These are phyloP conservation scores for Synergus itoensis DNA, from an alignment of 2,888 invertebrate genomes.

Conservation along the genomic window DNA sequence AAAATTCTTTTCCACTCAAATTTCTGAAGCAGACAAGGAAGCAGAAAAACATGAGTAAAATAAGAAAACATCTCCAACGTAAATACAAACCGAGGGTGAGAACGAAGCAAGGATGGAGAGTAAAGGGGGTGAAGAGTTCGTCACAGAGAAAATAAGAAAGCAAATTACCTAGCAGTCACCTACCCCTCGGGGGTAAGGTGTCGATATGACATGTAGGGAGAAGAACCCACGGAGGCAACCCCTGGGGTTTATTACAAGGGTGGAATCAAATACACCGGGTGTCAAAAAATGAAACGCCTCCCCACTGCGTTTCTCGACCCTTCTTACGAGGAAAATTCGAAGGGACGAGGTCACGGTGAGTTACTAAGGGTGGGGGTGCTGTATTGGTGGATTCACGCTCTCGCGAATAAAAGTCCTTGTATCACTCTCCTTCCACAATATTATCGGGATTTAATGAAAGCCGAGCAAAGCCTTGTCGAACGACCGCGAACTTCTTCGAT, in stretches of 20 bases:
- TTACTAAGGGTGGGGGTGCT: constrained; percentile 57
- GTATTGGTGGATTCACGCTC: background rate
- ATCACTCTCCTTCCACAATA: constrained; percentile 14
- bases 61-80: constrained; percentile 38
- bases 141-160: constrained; percentile 74
- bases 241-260: constrained; percentile 78
- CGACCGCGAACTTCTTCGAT: background rate
- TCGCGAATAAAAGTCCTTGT: constrained; percentile 11
- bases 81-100: constrained; percentile 36
- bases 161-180: constrained; percentile 76
- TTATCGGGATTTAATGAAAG: constrained; percentile 18
- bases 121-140: constrained; percentile 59
- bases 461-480: background rate
- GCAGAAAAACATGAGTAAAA: constrained; percentile 23
- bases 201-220: constrained; percentile 76
- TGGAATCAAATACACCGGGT: constrained; percentile 78
- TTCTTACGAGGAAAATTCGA: constrained; percentile 49
- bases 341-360: constrained; percentile 67
- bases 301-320: constrained; percentile 62
- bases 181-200: constrained; percentile 72
- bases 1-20: constrained; percentile 19
- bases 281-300: constrained; percentile 77
- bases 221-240: constrained; percentile 65
- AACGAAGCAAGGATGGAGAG: constrained; percentile 47
- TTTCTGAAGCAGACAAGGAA: constrained; percentile 9